Evolutionary conservation across 2,888 invertebrate species (phyloP), one percentile per base, ranked within the genome.

Genomic region (Noctua janthe): DNA sequence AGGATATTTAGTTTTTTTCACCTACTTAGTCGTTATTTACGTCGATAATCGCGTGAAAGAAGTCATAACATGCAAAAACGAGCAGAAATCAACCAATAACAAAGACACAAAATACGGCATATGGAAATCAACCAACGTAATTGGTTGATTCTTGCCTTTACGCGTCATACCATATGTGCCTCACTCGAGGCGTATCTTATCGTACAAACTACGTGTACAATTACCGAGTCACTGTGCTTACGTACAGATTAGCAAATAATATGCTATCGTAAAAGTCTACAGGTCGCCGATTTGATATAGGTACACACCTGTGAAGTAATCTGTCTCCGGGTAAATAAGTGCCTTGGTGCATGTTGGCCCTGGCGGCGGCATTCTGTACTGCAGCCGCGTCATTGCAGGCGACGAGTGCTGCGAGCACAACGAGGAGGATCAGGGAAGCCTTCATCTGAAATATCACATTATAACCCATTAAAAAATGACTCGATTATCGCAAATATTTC

Each of bases 221-320:
- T 35, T 29, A 29, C 1, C 35, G 64, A 35, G 64, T 64, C 35
- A 35, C 17, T 8, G 7, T 15, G 17, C 29, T 1, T 15, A 13
- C 5, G 5, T 29, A 1, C n/a, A 29, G 29, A 29, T 2, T 15
- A 62, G 62, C n/a, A 29, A 59, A 59, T 29, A 15, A 7, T 62
- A 29, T 62, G 13, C 62, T 15, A 15, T 29, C 29, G 15, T 7
- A 15, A 29, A 62, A 59, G 11, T 23, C 20, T 56, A 59, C 11
- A n/a, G 11, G 10, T 59, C 10, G 23, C 3, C 11, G 23, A 35
- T 71, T 39, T 54, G 8, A 23, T 23, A 23, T 39, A 71, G 23
- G 6, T 71, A 70, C 71, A 39, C 64, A 87, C 87, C 87, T 87
- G 74, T 82, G 80, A 47, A 87, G 43, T 13, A 83, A 47, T 70